Conservation (phyloP, 2,888 invertebrate genomes). For the Biston betularia region DNA sequence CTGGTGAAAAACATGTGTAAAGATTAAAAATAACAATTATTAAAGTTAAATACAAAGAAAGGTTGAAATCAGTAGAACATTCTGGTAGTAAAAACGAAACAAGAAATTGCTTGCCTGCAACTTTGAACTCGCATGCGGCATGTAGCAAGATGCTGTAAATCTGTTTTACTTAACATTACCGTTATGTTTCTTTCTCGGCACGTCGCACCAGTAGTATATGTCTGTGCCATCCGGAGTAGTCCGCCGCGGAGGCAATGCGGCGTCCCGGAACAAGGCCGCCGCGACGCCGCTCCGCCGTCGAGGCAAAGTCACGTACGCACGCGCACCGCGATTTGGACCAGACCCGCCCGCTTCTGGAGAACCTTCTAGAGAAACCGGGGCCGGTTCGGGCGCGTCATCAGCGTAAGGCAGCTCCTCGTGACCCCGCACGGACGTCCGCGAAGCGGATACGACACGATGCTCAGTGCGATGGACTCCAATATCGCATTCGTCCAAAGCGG, state of each 20-base stretch:
- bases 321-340: conserved; percentile 56
- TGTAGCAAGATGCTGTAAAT: background rate
- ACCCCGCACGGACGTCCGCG: conserved; percentile 87
- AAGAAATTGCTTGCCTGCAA: too few species aligned
- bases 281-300: conserved; percentile 64
- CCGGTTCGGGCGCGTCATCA: background rate
- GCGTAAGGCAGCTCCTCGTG: conserved; percentile 89
- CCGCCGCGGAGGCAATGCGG: conserved; percentile 89
- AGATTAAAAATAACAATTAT: too few species aligned
- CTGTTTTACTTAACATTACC: conserved; percentile 66
- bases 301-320: conserved; percentile 85
- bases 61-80: too few species aligned
- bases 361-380: background rate
- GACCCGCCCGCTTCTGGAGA: conserved; percentile 30
- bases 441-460: conserved; percentile 45
- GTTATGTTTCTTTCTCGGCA: conserved; percentile 86
- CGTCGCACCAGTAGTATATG: conserved; percentile 95
- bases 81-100: too few species aligned
- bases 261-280: conserved; percentile 63
- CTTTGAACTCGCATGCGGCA: too few species aligned
- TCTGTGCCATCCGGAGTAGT: conserved; percentile 94
- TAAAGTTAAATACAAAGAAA: too few species aligned
- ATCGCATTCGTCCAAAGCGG: conserved; percentile 66
- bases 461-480: conserved; percentile 35
- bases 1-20: too few species aligned